Conservation (phyloP, 2,888 invertebrate genomes). For the Pachycephus smyrnensis region DNA sequence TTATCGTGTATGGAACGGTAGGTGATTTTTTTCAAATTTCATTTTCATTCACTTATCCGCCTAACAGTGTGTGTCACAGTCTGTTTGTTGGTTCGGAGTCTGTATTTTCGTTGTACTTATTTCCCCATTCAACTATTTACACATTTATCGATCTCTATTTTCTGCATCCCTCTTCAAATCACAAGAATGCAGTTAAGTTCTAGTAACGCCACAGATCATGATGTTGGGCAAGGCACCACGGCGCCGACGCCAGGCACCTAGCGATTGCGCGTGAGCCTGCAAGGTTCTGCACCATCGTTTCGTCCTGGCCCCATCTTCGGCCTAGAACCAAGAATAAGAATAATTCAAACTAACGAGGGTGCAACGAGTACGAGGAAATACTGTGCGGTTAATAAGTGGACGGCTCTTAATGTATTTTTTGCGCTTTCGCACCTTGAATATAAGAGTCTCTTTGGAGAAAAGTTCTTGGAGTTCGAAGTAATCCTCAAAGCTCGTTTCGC, state of each 20-base stretch:
- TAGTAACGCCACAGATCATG: slow-evolving; percentile 85
- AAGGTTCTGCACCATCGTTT: slow-evolving; percentile 91
- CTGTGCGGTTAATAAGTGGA: neutral
- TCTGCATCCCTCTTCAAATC: neutral
- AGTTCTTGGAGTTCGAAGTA: slow-evolving; percentile 96
- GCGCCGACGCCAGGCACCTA: slow-evolving; percentile 92
- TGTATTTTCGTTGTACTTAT: neutral
- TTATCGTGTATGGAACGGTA: slow-evolving; percentile 28
- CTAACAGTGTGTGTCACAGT: no score
- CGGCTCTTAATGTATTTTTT: slow-evolving; percentile 1
- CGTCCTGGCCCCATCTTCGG: slow-evolving; percentile 88
- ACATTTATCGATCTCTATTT: neutral
- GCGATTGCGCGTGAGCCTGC: slow-evolving; percentile 91
- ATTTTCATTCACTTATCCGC: neutral
- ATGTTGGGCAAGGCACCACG: slow-evolving; percentile 96
- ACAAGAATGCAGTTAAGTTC: slow-evolving; percentile 23
- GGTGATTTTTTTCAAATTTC: slow-evolving; percentile 23
- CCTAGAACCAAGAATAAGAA: slow-evolving; percentile 71
- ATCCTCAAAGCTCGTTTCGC: slow-evolving; percentile 91
- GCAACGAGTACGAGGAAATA: neutral
- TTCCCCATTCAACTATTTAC: neutral
- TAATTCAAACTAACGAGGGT: neutral
- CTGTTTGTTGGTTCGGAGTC: neutral
- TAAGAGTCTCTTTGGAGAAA: slow-evolving; percentile 91
- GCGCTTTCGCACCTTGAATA: slow-evolving; percentile 82